Evolutionary conservation across 2,888 invertebrate genomes (phyloP), one percentile per base, ranked within the genome.

Genomic region (Augiades crinisus): DNA sequence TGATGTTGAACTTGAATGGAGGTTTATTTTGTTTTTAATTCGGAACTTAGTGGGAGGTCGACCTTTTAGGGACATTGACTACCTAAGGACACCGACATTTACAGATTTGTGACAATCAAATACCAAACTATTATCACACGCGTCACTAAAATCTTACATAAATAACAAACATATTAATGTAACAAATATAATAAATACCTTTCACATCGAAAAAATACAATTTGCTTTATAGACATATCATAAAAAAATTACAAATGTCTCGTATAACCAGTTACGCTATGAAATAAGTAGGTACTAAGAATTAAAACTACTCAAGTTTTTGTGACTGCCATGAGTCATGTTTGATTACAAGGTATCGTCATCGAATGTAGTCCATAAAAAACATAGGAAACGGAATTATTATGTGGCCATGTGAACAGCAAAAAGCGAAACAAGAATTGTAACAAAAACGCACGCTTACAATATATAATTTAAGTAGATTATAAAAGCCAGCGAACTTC

Each of bases 351-450:
- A 54, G 53, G 56, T 58, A 60, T 49, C 58, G 57, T 62, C 60
- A 62, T 59, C 55, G 61, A 60, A 62, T 57, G 58, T 57, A 44
- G 38, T 22, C 40, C 36, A 52, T 36, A 54, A 53, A 63, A 67
- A 64, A 64, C 62, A 55, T 54, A 61, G 63, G 54, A 59, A 57
- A 45, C 37, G 40, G 12, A 64, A 57, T 49, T 55, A 63, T 67
- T 64, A 65, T 54, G 61, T 55, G 58, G 56, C 58, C 61, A 58
- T 61, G 62, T 58, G 50, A 54, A 56, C 53, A 56, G 55, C 53
- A 54, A 47, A 53, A 60, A 66, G 63, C 60, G 59, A 54, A 63
- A 51, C 59, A 54, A 53, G 53, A 58, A 53, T 45, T 40, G 47
- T n/a, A 43, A 58, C 59, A 67, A 68, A 66, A 67, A 67, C 47